A percentile compares a stretch with the other conserved stretches of the same genome.
Conservation (phyloP, 2,113 vertebrate species). For the Diphyllodes magnificus region DNA sequence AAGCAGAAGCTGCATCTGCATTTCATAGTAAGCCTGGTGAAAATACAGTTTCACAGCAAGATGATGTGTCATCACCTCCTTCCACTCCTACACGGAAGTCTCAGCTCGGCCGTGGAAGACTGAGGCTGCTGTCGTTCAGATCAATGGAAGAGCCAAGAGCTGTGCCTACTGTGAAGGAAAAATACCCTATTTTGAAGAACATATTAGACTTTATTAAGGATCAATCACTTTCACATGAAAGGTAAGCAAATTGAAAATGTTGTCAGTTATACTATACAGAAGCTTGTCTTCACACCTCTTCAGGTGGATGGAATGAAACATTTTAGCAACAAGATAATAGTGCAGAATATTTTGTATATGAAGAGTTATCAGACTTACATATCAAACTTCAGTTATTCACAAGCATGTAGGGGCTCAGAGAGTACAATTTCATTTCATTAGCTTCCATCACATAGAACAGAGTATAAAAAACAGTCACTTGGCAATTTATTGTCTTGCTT, state of each 20-base stretch:
- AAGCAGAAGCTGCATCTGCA: neutral
- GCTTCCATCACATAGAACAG: neutral
- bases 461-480: neutral
- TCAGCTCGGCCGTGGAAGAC: constrained; percentile 82
- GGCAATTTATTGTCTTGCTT: neutral
- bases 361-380: neutral
- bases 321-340: neutral
- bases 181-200: constrained; percentile 84
- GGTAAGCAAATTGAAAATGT: constrained; percentile 65
- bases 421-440: neutral
- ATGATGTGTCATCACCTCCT: constrained; percentile 77
- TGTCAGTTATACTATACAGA: neutral
- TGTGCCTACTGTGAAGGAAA: constrained; percentile 83
- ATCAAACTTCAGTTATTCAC: neutral
- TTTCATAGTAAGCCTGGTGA: constrained; percentile 66
- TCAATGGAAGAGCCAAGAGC: constrained; percentile 86
- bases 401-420: neutral
- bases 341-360: neutral
- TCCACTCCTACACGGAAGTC: constrained; percentile 80
- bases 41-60: constrained; percentile 65
- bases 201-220: constrained; percentile 90
- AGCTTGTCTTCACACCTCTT: neutral
- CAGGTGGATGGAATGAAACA: neutral
- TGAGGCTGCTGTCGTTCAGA: constrained; percentile 91
- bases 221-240: constrained; percentile 83